Conservation (phyloP, 2,113 vertebrate genomes). For the Forbesichthys agassizii region DNA sequence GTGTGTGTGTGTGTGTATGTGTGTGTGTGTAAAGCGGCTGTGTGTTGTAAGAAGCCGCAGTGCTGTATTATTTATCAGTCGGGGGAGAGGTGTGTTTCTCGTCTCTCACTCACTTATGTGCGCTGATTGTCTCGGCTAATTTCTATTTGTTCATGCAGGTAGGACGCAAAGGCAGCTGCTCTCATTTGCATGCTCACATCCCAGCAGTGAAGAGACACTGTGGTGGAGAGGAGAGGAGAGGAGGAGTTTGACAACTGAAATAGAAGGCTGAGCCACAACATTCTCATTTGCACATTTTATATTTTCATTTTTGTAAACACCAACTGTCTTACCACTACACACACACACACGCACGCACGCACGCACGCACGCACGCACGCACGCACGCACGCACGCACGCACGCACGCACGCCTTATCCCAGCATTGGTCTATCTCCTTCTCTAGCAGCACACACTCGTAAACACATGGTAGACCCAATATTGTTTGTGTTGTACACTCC, state of each 20-base stretch:
- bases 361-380: too few species aligned
- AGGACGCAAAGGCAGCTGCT: conserved; percentile 54
- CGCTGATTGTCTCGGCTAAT: conserved; percentile 67
- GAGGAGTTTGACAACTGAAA: not conserved
- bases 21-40: conserved; percentile 13
- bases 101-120: conserved; percentile 59
- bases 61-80: conserved; percentile 61
- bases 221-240: not conserved
- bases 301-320: too few species aligned
- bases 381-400: too few species aligned
- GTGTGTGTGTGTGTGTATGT: conserved; percentile 8
- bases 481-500: too few species aligned
- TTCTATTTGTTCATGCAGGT: conserved; percentile 67
- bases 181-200: conserved; percentile 52
- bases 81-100: conserved; percentile 55
- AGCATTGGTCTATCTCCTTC: too few species aligned
- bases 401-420: too few species aligned
- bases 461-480: too few species aligned
- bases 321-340: too few species aligned
- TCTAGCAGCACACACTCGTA: too few species aligned
- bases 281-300: too few species aligned
- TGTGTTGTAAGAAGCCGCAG: conserved; percentile 22
- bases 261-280: not conserved
- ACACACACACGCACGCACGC: too few species aligned
- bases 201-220: conserved; percentile 1